phyloP scores from a whole-genome alignment of 2,797 vertebrate genomes.

The Megalops cyprinoides region DNA sequence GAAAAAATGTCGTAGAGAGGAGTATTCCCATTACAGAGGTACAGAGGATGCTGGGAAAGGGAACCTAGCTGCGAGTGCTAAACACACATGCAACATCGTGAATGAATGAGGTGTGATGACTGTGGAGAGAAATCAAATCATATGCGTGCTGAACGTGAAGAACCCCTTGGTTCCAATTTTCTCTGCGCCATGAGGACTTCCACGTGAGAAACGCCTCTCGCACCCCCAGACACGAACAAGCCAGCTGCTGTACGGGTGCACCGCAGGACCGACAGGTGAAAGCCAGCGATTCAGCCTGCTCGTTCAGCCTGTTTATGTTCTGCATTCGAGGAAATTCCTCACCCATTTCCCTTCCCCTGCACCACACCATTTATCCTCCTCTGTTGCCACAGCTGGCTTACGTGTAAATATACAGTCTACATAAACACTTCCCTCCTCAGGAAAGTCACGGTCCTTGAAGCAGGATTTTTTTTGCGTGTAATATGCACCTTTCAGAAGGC shows the following conservation, averaged over 20 bases:
- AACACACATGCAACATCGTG: not conserved
- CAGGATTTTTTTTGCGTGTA: not conserved
- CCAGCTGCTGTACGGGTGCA: not conserved
- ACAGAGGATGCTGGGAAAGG: not conserved
- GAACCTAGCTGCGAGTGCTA: too few relatives aligned
- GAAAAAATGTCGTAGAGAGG: not conserved
- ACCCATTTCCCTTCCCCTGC: conserved; percentile 35
- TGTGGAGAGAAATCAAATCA: not conserved
- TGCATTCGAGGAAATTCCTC: conserved; percentile 36
- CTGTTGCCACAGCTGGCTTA: not conserved
- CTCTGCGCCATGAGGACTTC: not conserved
- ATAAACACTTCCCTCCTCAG: not conserved
- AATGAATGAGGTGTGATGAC: not conserved
- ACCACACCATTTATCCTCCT: not conserved
- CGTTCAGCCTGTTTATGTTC: conserved; percentile 34
- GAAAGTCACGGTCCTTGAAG: not conserved
- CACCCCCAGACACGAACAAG: not conserved
- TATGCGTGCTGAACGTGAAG: not conserved
- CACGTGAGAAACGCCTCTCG: not conserved
- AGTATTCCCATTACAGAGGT: not conserved
- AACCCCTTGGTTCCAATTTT: not conserved
- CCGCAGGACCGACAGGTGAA: not conserved
- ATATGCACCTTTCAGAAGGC: not conserved
- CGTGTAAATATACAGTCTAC: not conserved
- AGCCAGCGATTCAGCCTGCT: conserved; percentile 22